Evolutionary conservation across 53 echinoderm and acorn worm species (phyloP), one percentile per base, ranked within the genome.

Genomic region (Patiria pectinifera): DNA sequence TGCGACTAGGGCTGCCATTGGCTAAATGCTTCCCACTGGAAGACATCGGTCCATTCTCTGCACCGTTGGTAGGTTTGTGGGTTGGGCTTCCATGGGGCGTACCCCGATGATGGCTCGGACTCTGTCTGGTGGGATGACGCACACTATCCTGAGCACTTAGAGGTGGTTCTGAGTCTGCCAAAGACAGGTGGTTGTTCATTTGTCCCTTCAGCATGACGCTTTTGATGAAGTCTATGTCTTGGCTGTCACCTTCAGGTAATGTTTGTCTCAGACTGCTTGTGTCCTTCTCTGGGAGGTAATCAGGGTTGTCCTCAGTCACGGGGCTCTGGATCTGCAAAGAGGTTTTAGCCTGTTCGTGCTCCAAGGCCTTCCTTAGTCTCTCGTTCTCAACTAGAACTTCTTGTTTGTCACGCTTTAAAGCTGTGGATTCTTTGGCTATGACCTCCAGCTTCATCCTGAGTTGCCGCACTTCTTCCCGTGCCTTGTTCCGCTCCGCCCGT

Each of bases 401-500:
- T 49, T 97, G 96, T 72, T 96, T 96, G 53, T 96, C 97, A 11
- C 97, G 91, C 76, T 96, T 96, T 53, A 97, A 91, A 19, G 95
- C 92, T 3, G 96, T 91, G 0, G 93, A 95, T 69, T 97, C 97
- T 82, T 97, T 97, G 78, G 96, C 95, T 11, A 95, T 91, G 24
- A 94, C 96, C 83, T 97, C 97, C 69, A 97, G 93, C 94, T 97
- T 97, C 16, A 96, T 89, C 85, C 96, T 80, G 23, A 96, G 89
- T 81, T 96, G 95, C 44, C 97, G 83, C 12, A 96, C 95, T 69
- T 96, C 96, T 61, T 97, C 97, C 24, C 97, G 85, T 18, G 97
- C 93, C 85, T 97, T 97, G 92, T 97, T 97, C 66, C 97, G 91
- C 89, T 97, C 97, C 8, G 94, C 95, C 13, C 97, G 94, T 19